A percentile compares a stretch with the other conserved stretches of the same genome.
These are phyloP conservation scores for Tapirus indicus DNA, from an alignment of 2,797 vertebrate genomes.

Conservation along the genomic window DNA sequence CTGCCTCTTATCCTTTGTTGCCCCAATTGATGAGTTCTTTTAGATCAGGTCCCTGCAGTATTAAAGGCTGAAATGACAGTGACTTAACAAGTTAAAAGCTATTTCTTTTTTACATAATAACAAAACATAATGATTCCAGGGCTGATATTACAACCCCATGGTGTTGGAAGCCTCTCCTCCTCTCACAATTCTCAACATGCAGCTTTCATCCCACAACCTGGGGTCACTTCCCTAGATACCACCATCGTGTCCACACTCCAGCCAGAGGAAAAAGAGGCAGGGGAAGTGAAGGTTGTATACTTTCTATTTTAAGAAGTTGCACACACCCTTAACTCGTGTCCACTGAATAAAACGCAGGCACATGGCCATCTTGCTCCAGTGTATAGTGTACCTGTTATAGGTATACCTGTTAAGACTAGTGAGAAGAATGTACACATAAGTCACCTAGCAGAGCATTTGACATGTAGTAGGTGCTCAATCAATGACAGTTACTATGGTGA, in stretches of 20 bases:
- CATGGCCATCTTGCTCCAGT: neutral
- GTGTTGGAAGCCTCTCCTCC: neutral
- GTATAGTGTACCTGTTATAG: too few relatives aligned
- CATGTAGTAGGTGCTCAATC: neutral
- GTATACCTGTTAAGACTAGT: neutral
- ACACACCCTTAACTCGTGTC: neutral
- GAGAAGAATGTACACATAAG: neutral
- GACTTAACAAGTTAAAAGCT: neutral
- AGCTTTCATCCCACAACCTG: neutral
- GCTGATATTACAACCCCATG: neutral
- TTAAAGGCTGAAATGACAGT: neutral
- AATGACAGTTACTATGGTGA: neutral
- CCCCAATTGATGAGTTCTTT: neutral
- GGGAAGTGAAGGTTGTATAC: neutral
- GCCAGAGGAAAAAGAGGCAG: neutral
- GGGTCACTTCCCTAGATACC: neutral
- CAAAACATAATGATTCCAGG: neutral
- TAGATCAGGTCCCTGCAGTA: neutral
- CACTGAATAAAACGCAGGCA: neutral
- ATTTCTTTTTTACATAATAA: neutral
- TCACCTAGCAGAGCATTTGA: neutral
- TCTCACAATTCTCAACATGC: neutral
- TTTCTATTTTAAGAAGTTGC: neutral
- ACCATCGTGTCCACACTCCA: neutral
- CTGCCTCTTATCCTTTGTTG: conserved; percentile 4